Evolutionary conservation across 2,888 invertebrate genomes (phyloP), one percentile per base, ranked within the genome.

Genomic region (Eupelmus urozonus): DNA sequence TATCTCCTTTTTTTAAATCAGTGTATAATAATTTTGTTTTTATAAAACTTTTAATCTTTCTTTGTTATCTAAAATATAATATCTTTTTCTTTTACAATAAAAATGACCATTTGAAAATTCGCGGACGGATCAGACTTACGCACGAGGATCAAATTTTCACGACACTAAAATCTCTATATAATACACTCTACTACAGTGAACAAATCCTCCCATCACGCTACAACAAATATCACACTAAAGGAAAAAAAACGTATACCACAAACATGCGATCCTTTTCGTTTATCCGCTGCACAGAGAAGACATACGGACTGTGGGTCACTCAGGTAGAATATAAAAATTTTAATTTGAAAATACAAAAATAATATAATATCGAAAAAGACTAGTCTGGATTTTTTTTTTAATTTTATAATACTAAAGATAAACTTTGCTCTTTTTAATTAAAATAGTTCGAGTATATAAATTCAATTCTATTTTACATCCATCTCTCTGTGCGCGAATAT

Each of bases 141-240:
- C 66, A 63, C 63, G 78, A 78, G 69, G 69, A 78, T 78, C 27
- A 57, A 73, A 73, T 73, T 77, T 73, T 67, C 63, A 69, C 67
- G 57, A 16, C 25, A 57, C 51, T 72, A 77, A 57, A 67, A 66
- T 49, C 55, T 25, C 51, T 75, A 71, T n/a, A n/a, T 75, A 59
- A 51, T 71, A 75, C 71, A 70, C 70, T 75, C 23, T 7, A 71
- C 79, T 76, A 71, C 49, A 59, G 18, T 70, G 70, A 77, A 66
- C 63, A 53, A 16, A 62, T 75, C 23, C 70, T 59, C 16, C 27
- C 55, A 29, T 60, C 57, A 16, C 27, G 13, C 65, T 75, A 79
- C 75, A 79, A 73, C 79, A 73, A 80, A 70, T 80, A 80, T 80
- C 76, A 80, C 79, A 76, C 79, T 70, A 80, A 69, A 63, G 42